Evolutionary conservation across 2,113 vertebrate species (phyloP).

Genomic region (Murina feae): DNA sequence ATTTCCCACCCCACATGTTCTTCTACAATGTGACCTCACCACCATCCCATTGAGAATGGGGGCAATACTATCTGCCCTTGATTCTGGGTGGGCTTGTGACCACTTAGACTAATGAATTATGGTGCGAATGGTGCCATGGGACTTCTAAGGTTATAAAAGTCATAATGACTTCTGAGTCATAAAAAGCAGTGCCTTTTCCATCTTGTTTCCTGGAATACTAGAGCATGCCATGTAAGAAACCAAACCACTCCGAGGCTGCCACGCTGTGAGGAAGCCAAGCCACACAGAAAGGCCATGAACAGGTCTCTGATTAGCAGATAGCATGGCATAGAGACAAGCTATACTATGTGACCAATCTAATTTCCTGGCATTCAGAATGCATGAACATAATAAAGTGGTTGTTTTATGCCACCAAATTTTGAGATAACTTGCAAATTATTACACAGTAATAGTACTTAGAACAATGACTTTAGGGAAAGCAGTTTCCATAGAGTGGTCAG

Average conservation of each 20-base stretch:
- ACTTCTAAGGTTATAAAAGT: background rate
- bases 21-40: background rate
- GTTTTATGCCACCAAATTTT: background rate
- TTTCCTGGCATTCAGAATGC: background rate
- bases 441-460: background rate
- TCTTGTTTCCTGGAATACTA: background rate
- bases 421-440: background rate
- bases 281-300: accelerated
- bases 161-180: background rate
- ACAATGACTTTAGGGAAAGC: background rate
- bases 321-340: background rate
- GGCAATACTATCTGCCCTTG: background rate
- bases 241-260: background rate
- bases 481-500: background rate
- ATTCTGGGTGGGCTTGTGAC: background rate
- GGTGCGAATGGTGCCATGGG: background rate
- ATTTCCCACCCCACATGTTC: background rate
- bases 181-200: background rate
- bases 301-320: background rate
- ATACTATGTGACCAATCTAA: background rate
- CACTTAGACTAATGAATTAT: background rate
- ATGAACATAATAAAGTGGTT: background rate
- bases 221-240: background rate
- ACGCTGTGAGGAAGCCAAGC: background rate
- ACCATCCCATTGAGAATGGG: background rate